Base-by-base conservation (phyloP, 2,797 vertebrate genomes). In the Sebastes umbrosus region DNA sequence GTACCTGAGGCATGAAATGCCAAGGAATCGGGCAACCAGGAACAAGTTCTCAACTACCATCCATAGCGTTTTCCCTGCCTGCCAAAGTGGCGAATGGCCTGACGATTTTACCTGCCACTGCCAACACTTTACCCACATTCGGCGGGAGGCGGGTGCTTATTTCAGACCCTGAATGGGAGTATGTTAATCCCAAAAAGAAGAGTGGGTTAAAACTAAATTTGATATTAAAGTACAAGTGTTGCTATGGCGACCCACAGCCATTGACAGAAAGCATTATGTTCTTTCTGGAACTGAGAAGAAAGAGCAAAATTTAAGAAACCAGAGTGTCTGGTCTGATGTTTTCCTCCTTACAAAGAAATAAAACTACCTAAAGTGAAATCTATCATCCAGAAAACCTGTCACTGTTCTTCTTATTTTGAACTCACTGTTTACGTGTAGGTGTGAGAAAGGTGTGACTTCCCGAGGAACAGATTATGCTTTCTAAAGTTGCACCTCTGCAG, bases 171-270 rank as follows among this genome's bases (percentile, higher is more conserved):
- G 29, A 79, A 55, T n/a, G 25, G n/a, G 8, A 65, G 73, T 55
- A 34, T 69, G 43, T 69, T 54, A 24, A 24, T 75, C 25, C 46
- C 25, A 65, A 39, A 36, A 71, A 43, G 52, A 69, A 14, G 63
- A 65, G 76, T 62, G 32, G 36, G 52, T 70, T 84, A 24, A 79
- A 77, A 43, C 43, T 24, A 54, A 57, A 68, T 82, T 74, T 79
- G 29, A 84, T 66, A 73, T 68, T 68, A 59, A 82, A 80, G 73
- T 43, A 52, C 64, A 74, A 27, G 54, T 25, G 82, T 91, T 92
- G 79, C 89, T 34, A 84, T 89, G 84, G 60, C 54, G 13, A 90
- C 76, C 29, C n/a, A 13, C 50, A 64, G 62, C 63, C 86, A 83
- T 64, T 50, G 46, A 50, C 6, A 39, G 13, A 39, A 39, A 39